Base-by-base conservation (phyloP, 2,888 invertebrate genomes). In the Drosophila rubida region DNA sequence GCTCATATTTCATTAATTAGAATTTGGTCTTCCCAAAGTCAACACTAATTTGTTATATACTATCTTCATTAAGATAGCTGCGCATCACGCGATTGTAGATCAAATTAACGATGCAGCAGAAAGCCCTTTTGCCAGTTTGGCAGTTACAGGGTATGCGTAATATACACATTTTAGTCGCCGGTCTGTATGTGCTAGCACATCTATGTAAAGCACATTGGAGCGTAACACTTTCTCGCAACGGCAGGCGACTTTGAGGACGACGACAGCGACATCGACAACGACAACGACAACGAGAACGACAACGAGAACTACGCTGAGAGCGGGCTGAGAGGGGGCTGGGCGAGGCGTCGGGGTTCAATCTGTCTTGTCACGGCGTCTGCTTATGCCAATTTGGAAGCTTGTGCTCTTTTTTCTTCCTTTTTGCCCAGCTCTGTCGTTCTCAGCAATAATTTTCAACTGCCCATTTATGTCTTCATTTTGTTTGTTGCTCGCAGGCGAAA, bases 381-480 rank as follows among this genome's bases (percentile, higher is more conserved):
- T 53, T 61, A 44, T 57, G 35, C 58, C 30, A 55, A 46, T 54
- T 54, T 48, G 22, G n/a, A 59, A 32, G 39, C 30, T 27, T 48
- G 50, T 25, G 23, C 51, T 44, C 9, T 41, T 37, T 13, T 13
- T 23, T 39, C n/a, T 13, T 23, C 27, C n/a, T 16, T 39, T 11
- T 19, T 19, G 19, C 19, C n/a, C 19, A 46, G 50, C 27, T 59
- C 54, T 63, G 32, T 1, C 7, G 5, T 69, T 60, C 46, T 46
- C 49, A 45, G 67, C 69, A 74, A 83, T 80, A 77, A 80, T 87
- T 77, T 80, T 84, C 64, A 80, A 87, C 81, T 84, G 81, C 72
- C 85, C 81, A 75, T 78, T 82, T 87, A 80, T 78, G 72, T 80
- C 70, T 72, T 68, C 51, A 74, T 68, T 70, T 65, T 41, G 58